Evolutionary conservation across 2,113 vertebrate genomes (phyloP).

Genomic region (Leucosticte australis): DNA sequence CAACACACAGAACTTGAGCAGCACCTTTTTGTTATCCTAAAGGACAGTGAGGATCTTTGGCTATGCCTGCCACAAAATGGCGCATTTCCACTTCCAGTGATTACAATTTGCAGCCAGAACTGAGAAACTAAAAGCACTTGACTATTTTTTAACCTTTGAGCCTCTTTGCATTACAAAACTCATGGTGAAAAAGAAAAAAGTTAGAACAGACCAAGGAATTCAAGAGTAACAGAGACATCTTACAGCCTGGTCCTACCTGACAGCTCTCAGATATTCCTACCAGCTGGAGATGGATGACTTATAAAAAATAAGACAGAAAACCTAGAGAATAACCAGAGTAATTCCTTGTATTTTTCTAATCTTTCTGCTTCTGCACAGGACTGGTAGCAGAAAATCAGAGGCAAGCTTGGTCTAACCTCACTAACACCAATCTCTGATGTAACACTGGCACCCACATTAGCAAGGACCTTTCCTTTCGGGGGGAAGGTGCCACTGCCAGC

Average conservation of each 20-base stretch:
- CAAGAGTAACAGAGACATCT: background rate
- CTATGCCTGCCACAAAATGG: background rate
- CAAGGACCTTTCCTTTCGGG: fast-evolving
- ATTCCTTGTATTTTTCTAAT: background rate
- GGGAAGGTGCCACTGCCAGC: background rate
- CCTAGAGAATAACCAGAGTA: background rate
- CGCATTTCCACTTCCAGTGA: fast-evolving
- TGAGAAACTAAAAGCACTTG: background rate
- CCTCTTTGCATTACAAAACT: background rate
- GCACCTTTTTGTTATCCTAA: background rate
- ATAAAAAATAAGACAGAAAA: background rate
- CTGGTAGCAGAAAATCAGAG: background rate
- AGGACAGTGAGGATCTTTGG: background rate
- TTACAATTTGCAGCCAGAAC: background rate
- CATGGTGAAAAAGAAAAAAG: background rate
- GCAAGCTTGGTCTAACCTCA: background rate
- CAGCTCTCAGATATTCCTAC: background rate
- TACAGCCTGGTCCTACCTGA: background rate
- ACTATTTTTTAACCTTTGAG: background rate
- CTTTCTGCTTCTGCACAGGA: background rate
- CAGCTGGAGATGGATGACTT: background rate
- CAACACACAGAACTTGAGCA: fast-evolving
- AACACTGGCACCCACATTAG: background rate
- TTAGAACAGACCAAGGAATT: background rate
- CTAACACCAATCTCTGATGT: background rate